phyloP scores from a whole-genome alignment of 2,113 vertebrate genomes.

The Craseonycteris thonglongyai region DNA sequence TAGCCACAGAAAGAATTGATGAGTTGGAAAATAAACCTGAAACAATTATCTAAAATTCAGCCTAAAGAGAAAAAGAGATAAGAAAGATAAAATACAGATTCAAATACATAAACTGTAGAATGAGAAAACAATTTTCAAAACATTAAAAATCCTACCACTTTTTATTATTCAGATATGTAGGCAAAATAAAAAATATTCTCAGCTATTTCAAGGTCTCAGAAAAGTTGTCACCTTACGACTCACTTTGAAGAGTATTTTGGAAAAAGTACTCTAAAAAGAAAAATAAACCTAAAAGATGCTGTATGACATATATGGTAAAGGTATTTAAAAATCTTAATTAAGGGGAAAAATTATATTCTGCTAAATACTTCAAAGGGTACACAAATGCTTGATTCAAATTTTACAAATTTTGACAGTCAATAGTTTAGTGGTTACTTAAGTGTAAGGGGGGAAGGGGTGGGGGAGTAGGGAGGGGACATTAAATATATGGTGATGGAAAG shows the following conservation, averaged over 20 bases:
- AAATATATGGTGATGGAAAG: too few species aligned
- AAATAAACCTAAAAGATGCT: neutral
- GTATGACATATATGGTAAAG: neutral
- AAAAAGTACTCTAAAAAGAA: neutral
- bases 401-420: neutral
- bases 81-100: neutral
- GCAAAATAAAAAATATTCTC: neutral
- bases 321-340: neutral
- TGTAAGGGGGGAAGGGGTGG: too few species aligned
- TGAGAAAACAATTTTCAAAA: neutral
- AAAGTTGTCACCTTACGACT: neutral
- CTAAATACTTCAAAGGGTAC: neutral
- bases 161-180: neutral
- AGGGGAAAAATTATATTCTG: neutral
- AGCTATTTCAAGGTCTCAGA: neutral
- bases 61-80: neutral
- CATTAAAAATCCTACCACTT: neutral
- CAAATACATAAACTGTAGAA: neutral
- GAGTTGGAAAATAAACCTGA: neutral
- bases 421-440: too few species aligned
- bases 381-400: neutral
- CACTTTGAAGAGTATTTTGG: neutral
- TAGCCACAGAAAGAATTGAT: neutral
- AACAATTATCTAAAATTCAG: conserved; percentile 8
- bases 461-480: too few species aligned